Conservation (phyloP, 1,140 invertebrate species). For the Bombus superbus region DNA sequence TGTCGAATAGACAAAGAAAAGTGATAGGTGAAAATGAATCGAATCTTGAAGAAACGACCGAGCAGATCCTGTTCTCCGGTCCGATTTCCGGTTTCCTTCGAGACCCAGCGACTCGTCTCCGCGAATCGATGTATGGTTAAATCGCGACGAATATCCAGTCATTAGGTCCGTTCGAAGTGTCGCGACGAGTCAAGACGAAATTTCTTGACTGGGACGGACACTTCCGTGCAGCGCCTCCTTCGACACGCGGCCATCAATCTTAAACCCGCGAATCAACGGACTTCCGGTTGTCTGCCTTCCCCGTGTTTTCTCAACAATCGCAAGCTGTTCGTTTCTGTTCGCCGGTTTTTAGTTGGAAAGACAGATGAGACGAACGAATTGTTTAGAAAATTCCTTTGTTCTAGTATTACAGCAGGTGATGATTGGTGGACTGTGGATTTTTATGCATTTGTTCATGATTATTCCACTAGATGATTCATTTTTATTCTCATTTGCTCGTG, state of each 20-base stretch:
- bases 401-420: not conserved
- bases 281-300: not conserved
- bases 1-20: not conserved
- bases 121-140: constrained; percentile 60
- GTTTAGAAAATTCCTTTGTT: too few species aligned
- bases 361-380: not conserved
- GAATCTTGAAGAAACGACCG: not conserved
- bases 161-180: constrained; percentile 43
- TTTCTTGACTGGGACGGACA: constrained; percentile 20
- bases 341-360: not conserved
- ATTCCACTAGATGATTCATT: too few species aligned
- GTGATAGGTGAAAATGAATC: not conserved
- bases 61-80: constrained; percentile 11
- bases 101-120: constrained; percentile 44
- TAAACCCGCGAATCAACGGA: not conserved
- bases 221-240: constrained; percentile 27
- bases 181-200: not conserved
- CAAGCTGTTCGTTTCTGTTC: not conserved
- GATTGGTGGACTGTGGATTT: not conserved
- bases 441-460: not conserved
- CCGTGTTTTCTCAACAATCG: not conserved
- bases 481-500: too few species aligned
- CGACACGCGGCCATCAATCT: constrained; percentile 21
- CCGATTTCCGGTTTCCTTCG: constrained; percentile 65
- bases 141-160: constrained; percentile 55